These are phyloP conservation scores for Hydrolagus affinis DNA, from an alignment of 2,113 vertebrate species.

Conservation along the genomic window DNA sequence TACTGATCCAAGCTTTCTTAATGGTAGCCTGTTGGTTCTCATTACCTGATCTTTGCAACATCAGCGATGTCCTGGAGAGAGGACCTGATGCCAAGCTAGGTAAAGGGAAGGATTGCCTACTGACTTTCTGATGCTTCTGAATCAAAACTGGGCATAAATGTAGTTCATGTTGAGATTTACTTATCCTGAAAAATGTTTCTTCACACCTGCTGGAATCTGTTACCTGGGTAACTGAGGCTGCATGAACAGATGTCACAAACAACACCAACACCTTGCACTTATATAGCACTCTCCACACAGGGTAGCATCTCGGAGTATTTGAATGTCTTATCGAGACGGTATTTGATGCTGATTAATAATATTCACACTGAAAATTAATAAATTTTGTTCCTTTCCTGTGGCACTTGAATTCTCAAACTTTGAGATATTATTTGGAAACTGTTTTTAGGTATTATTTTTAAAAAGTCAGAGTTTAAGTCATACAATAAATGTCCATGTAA, in stretches of 20 bases:
- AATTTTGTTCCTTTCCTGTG: neutral
- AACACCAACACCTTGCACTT: too few relatives aligned
- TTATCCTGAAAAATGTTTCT: slow-evolving; percentile 4
- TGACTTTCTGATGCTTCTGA: neutral
- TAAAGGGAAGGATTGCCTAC: neutral
- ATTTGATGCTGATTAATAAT: neutral
- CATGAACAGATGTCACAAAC: neutral
- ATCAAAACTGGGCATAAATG: neutral
- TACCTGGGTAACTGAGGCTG: neutral
- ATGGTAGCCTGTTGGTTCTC: neutral
- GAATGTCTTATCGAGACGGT: neutral
- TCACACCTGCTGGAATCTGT: neutral
- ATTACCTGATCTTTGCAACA: neutral
- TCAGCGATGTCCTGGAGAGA: neutral
- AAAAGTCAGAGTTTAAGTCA: neutral
- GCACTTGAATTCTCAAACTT: neutral
- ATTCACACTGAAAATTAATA: neutral
- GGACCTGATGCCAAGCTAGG: neutral
- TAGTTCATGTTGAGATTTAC: slow-evolving; percentile 10
- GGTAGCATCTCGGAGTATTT: too few relatives aligned
- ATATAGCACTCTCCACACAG: too few relatives aligned
- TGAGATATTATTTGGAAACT: neutral
- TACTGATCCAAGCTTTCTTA: neutral
- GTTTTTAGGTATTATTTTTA: neutral
- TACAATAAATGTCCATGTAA: neutral